Base-by-base conservation (phyloP, 2,888 invertebrate species). In the Mystacides longicornis region DNA sequence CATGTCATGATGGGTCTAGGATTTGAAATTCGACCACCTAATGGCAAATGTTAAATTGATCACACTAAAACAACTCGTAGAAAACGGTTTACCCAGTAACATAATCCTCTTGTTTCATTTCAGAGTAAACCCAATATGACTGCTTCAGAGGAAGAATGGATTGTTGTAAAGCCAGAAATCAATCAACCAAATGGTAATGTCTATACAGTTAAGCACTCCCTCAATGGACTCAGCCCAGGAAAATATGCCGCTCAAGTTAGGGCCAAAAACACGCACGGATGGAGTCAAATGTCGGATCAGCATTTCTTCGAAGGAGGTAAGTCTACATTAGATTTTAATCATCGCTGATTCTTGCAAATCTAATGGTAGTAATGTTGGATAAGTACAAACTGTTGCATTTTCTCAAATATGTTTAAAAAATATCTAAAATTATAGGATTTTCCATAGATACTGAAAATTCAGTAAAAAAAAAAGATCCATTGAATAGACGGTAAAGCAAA, bases 251-350 rank as follows among this genome's bases (percentile, higher is more conserved):
- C 70, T 1, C 67, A 68, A 43, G 62, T 73, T 3, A 64, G 70
- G 50, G 71, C 77, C 0, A 63, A 65, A 58, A 78, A 77, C 63
- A 57, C 62, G 1, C 71, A 73, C 59, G 77, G 77, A 2, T 75
- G 74, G 75, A 74, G 75, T 2, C 68, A 71, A 5, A 67, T 64
- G 54, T 72, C 74, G 1, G 63, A 66, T n/a, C 61, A 66, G 2
- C 66, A 67, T 42, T 63, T 66, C 16, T 71, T 76, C 62, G 68
- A 69, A 59, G 69, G 67, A 63, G 70, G 73, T 71, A 66, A 20
- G 43, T 51, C 42, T 4, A 16, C 51, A 50, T 14, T 14, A 43
- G 4, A 5, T 14, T 43, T 43, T 18, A 43, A 14, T 9, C 31
- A n/a, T n/a, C n/a, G n/a, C n/a, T n/a, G n/a, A n/a, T n/a, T n/a